phyloP scores from a whole-genome alignment of 1,140 invertebrate genomes.

The Drosophila albomicans region DNA sequence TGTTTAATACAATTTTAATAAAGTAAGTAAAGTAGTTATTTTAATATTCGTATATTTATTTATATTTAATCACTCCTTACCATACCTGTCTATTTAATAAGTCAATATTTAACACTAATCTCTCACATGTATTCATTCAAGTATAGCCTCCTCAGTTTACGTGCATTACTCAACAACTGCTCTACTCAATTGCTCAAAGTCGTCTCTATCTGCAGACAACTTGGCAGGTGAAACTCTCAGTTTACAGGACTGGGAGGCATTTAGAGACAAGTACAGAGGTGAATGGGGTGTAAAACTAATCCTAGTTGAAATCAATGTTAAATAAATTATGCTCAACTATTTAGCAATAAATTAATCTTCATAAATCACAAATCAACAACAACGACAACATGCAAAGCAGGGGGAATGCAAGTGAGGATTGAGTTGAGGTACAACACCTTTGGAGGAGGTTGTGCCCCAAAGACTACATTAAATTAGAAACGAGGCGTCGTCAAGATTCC shows the following conservation, averaged over 20 bases:
- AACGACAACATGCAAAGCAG: conserved; percentile 40
- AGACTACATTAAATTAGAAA: conserved; percentile 82
- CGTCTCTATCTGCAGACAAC: neutral
- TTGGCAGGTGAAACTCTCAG: neutral
- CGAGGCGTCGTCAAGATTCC: conserved; percentile 82
- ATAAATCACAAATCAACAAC: conserved; percentile 84
- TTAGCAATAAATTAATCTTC: conserved; percentile 84
- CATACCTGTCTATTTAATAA: no score
- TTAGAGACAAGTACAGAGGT: conserved; percentile 23
- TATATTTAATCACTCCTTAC: no score
- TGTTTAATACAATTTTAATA: no score
- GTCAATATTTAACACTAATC: no score
- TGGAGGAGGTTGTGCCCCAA: conserved; percentile 48
- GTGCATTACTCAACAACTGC: neutral
- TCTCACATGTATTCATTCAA: no score
- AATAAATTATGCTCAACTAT: conserved; percentile 81
- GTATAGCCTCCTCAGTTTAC: no score
- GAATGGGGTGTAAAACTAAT: conserved; percentile 47
- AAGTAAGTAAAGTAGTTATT: no score
- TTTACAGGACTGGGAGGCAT: conserved; percentile 13
- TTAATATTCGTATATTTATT: no score
- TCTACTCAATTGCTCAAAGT: neutral
- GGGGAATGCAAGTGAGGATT: neutral
- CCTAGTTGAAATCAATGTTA: conserved; percentile 74
- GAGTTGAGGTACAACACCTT: conserved; percentile 24